Evolutionary conservation across 2,113 vertebrate species (phyloP).

Genomic region (Orycteropus afer): DNA sequence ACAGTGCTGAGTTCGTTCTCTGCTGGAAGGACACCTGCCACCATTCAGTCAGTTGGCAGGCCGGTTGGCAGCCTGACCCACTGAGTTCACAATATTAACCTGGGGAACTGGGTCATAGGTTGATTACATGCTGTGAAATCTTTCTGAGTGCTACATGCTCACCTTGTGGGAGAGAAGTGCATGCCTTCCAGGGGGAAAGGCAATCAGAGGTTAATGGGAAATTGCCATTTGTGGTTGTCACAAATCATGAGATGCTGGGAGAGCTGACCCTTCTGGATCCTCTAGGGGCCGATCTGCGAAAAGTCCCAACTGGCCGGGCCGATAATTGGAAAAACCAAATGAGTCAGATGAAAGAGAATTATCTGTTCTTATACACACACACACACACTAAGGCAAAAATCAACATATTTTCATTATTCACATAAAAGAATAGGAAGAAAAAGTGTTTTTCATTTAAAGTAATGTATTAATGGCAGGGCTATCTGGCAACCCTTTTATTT

Average conservation of each 20-base stretch:
- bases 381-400: not conserved
- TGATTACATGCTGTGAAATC: conserved; percentile 63
- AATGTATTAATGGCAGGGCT: not conserved
- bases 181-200: conserved; percentile 59
- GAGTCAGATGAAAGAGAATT: conserved; percentile 76
- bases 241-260: conserved; percentile 78
- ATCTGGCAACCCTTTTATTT: not conserved
- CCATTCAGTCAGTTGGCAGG: not conserved
- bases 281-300: conserved; percentile 59
- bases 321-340: conserved; percentile 66
- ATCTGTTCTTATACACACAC: not conserved
- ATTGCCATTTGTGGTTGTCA: conserved; percentile 72
- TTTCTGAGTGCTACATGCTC: conserved; percentile 51
- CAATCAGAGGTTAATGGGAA: conserved; percentile 80
- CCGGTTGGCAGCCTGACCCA: conserved; percentile 32
- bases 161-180: conserved; percentile 74
- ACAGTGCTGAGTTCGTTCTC: not conserved
- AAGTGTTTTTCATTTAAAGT: conserved; percentile 18
- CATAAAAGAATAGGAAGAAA: not conserved
- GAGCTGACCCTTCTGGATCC: conserved; percentile 74
- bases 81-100: conserved; percentile 22
- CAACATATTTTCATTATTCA: not conserved
- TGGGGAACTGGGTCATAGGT: conserved; percentile 31
- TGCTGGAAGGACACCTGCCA: conserved; percentile 58
- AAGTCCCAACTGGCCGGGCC: conserved; percentile 73